Percentiles rank a stretch among this genome's conserved stretches.
These are phyloP conservation scores for Myotis yumanensis DNA, from an alignment of 2,113 vertebrate species.

Conservation along the genomic window DNA sequence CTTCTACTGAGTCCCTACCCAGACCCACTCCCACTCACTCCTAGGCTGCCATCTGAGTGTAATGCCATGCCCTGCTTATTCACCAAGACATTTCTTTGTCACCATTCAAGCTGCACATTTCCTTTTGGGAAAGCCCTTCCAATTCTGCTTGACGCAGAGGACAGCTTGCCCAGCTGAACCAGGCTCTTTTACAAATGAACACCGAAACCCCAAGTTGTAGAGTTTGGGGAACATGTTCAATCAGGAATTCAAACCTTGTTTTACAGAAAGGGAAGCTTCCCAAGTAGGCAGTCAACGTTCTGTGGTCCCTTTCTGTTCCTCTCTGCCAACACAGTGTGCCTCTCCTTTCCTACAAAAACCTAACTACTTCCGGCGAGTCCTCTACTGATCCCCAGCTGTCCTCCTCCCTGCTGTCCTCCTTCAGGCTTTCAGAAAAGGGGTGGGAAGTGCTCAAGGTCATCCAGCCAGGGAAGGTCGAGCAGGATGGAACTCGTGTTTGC, in stretches of 20 bases:
- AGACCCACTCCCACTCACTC: not conserved
- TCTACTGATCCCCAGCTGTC: not conserved
- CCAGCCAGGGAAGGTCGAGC: not conserved
- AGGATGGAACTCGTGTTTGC: accelerated
- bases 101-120: not conserved
- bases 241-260: not conserved
- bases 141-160: not conserved
- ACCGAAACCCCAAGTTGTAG: not conserved
- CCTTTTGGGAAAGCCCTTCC: not conserved
- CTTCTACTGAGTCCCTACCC: not conserved
- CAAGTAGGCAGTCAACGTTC: not conserved
- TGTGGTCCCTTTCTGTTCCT: not conserved
- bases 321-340: not conserved
- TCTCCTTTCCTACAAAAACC: not conserved
- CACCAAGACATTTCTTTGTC: not conserved
- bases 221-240: not conserved
- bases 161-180: not conserved
- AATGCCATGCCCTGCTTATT: not conserved
- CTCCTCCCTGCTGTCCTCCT: too few relatives aligned
- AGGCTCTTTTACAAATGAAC: not conserved
- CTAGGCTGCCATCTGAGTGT: not conserved
- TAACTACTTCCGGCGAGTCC: not conserved
- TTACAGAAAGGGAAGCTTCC: not conserved
- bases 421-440: not conserved
- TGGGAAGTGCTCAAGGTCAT: not conserved